Evolutionary conservation across 2,113 vertebrate genomes (phyloP), one percentile per base, ranked within the genome.

Genomic region (Stomatorhinus ivindoensis): DNA sequence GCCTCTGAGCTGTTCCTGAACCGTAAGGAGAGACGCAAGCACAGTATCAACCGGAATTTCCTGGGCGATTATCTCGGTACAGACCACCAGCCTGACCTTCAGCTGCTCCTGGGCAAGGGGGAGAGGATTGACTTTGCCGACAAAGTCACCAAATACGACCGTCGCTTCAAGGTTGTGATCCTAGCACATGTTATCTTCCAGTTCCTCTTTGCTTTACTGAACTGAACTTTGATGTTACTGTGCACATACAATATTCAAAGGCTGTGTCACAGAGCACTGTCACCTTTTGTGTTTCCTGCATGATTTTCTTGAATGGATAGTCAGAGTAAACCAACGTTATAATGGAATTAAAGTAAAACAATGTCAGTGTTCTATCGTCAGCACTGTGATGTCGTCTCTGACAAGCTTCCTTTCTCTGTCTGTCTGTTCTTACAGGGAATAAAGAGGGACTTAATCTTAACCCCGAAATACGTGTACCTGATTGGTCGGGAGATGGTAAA

Each of bases 11-110:
- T 99, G 84, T 92, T 99, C 92, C 87, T 99, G 91, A 99, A 98
- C 95, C 97, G 96, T 91, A 99, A 99, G 88, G 98, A 99, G 92
- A 95, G 98, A 42, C 95, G 98, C 91, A 94, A 97, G 87, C 98
- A 99, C 95, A 99, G 98, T 93, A 96, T 99, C 88, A 99, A 99
- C 94, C 96, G 98, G 91, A 99, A 99, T 93, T 99, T 99, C 90
- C 96, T 99, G 0, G 98, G 98, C 0, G 98, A 99, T 93, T 99
- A 99, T 91, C 96, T 99, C 11, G 98, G 98, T 19, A 98, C 99
- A 97, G 98, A 99, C 0, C 97, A 99, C 86, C 95, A 96, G 82
- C 98, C 98, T 0, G 98, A 99, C 88, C 96, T 99, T 0, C 96
- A 98, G 1, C 97, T 98, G 94, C 99, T 99, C 35, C 94, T 99